phyloP scores from a whole-genome alignment of 2,888 invertebrate species.

The Ochropleura plecta region DNA sequence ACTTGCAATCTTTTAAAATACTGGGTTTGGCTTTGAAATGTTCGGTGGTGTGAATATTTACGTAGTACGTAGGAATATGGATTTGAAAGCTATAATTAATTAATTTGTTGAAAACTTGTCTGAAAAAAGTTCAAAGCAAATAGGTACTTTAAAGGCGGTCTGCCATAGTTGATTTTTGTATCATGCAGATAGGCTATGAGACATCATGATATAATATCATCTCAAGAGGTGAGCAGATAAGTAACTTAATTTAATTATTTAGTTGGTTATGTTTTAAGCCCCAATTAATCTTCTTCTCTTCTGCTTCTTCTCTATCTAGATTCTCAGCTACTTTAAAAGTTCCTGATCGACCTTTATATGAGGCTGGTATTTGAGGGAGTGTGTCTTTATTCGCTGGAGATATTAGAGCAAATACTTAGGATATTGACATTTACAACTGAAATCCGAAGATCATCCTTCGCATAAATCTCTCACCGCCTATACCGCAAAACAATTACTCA shows the following conservation, averaged over 20 bases:
- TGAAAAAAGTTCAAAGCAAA: too few relatives aligned
- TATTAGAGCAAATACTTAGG: too few relatives aligned
- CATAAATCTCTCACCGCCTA: constrained; percentile 57
- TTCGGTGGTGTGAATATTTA: constrained; percentile 18
- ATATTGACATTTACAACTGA: neutral
- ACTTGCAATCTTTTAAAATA: constrained; percentile 26
- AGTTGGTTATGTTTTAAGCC: too few relatives aligned
- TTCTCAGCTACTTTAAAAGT: too few relatives aligned
- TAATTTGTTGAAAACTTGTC: too few relatives aligned
- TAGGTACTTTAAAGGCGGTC: neutral
- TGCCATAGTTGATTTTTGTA: neutral
- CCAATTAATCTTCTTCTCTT: too few relatives aligned
- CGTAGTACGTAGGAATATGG: neutral
- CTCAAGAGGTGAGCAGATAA: too few relatives aligned
- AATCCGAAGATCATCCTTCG: constrained; percentile 24
- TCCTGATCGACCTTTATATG: too few relatives aligned
- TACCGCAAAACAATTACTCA: constrained; percentile 67
- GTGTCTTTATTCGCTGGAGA: too few relatives aligned
- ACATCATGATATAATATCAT: neutral
- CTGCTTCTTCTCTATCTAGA: too few relatives aligned
- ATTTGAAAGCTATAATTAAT: neutral
- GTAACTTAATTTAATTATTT: neutral
- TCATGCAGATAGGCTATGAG: neutral
- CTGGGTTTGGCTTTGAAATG: neutral
- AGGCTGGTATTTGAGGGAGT: too few relatives aligned